Evolutionary conservation across 2,888 invertebrate species (phyloP), one percentile per base, ranked within the genome.

Genomic region (Rugalucina vietnamica): DNA sequence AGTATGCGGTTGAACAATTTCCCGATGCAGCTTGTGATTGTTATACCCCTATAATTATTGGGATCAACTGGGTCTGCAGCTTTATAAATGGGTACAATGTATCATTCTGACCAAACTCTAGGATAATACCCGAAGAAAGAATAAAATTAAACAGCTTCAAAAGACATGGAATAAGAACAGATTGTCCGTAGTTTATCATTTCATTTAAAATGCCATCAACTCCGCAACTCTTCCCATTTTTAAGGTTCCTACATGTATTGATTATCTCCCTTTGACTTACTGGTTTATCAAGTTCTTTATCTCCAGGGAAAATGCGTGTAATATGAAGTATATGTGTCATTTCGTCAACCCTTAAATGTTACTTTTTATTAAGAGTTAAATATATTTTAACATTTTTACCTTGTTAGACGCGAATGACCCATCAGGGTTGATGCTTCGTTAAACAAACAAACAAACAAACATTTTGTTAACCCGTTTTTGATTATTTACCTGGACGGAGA

Each of bases 151-250:
- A 72, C 72, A 49, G 54, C 54, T 74, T 74, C 18, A 4, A n/a
- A 27, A 74, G 10, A 12, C 24, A 43, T 65, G 24, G 3, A 14
- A 54, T 1, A 14, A 74, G 50, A 1, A 34, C 24, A 49, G 8
- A 29, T 54, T 49, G 54, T 12, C 75, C 75, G 54, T 54, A 37
- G 8, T 74, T 74, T 34, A 74, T 24, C 49, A 74, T 76, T 76
- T 76, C 76, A 65, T 76, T 76, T 14, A n/a, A 14, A 18, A 74
- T 50, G 2, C 75, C 50, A 54, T 74, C 54, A 1, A 54, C 10
- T 1, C 75, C 75, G 32, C 75, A 50, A 3, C 10, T 21, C 12
- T 74, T 74, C 8, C 36, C 54, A 54, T 54, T 34, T 54, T 74
- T 74, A 24, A 74, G 54, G 1, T 54, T 54, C 3, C 18, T 74